Evolutionary conservation across 1,140 invertebrate genomes (phyloP).

Genomic region (Brachionus angularis): DNA sequence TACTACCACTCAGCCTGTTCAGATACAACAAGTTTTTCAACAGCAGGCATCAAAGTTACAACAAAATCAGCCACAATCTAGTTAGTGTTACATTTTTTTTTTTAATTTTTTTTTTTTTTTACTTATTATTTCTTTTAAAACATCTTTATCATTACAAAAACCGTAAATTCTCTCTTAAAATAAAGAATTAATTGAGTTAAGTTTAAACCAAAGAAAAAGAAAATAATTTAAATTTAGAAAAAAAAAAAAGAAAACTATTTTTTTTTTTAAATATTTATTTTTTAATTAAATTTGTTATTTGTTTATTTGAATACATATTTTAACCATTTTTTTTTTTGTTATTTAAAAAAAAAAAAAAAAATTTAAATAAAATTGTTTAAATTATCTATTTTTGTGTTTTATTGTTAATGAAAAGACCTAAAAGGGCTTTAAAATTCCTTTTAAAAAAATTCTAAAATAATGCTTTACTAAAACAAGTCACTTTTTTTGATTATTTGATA

Average conservation of each 20-base stretch:
- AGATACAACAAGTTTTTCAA: constrained; percentile 35
- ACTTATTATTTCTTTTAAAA: neutral
- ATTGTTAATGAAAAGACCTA: too few relatives aligned
- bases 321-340: neutral
- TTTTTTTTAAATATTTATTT: too few relatives aligned
- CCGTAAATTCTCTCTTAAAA: constrained; percentile 31
- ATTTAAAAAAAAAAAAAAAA: neutral
- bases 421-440: too few relatives aligned
- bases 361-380: constrained; percentile 32
- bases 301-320: neutral
- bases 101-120: neutral
- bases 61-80: constrained; percentile 1
- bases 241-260: neutral
- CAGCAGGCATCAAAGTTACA: constrained; percentile 3
- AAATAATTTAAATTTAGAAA: neutral
- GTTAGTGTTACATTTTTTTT: constrained; percentile 25
- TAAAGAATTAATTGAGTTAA: constrained; percentile 35
- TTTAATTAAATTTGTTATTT: neutral
- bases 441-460: too few relatives aligned
- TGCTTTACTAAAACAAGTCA: too few relatives aligned
- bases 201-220: constrained; percentile 40
- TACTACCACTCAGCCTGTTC: neutral
- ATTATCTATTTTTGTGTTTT: too few relatives aligned
- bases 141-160: neutral
- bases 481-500: neutral